Base-by-base conservation (phyloP, 2,797 vertebrate genomes). In the Eulemur rubriventer region DNA sequence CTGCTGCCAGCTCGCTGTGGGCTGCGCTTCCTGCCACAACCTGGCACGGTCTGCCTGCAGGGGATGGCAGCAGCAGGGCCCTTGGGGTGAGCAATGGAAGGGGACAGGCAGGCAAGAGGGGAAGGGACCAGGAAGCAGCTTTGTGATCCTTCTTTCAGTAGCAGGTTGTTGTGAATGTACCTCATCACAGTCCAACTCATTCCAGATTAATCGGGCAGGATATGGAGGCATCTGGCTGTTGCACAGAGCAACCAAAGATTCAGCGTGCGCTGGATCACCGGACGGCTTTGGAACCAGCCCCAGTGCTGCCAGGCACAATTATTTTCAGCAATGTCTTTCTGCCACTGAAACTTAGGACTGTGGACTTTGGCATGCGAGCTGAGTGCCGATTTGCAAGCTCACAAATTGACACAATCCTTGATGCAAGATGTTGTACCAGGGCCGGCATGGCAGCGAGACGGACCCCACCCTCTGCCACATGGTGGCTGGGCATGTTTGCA, bases 281-380 rank as follows among this genome's bases (percentile, higher is more conserved):
- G 96, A 84, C 96, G 94, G 92, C 70, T 91, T 98, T 98, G 98
- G 98, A 98, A 97, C 95, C 43, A 0, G 94, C 76, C 91, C 11
- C 95, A 97, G 81, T 11, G 96, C 98, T 98, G 98, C 98, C 99
- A 98, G 97, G 94, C 95, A 96, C 98, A 98, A 99, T 99, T 99
- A 99, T 98, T 98, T 98, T 98, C 98, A 98, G 98, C 98, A 98
- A 97, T 97, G 96, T 98, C 98, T 98, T 98, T 98, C 97, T 98
- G 98, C 98, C 97, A 97, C 97, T 87, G 95, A 98, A 98, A 98
- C 97, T 97, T 96, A 97, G 97, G 97, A 97, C 85, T 93, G 98
- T 97, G 97, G 98, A 98, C 98, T 98, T 98, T 96, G 98, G 98
- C 98, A 93, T 59, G 90, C 78, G 46, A 93, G 96, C 93, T 96